phyloP scores from a whole-genome alignment of 2,113 vertebrate species.

The Miniopterus natalensis region DNA sequence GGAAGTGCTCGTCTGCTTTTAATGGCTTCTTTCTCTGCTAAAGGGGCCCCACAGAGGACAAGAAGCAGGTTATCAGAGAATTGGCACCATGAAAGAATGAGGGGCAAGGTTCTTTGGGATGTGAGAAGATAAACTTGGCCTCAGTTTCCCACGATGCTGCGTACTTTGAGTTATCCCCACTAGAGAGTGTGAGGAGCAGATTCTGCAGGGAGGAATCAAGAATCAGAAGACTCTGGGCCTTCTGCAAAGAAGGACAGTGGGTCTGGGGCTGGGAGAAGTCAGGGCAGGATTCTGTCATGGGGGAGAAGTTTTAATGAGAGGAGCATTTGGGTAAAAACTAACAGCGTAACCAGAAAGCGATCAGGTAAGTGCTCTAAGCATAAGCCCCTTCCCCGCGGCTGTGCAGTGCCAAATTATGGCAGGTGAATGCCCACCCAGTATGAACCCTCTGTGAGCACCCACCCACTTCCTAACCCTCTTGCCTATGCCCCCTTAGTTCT shows the following conservation, averaged over 20 bases:
- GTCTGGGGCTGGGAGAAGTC: background rate
- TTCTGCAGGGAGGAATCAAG: background rate
- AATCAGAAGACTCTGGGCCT: background rate
- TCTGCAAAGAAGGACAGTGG: background rate
- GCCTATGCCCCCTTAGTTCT: background rate
- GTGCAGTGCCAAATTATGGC: accelerated
- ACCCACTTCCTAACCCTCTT: background rate
- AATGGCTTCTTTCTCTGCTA: background rate
- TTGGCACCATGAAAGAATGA: background rate
- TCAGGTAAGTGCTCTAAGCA: background rate
- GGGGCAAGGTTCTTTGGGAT: background rate
- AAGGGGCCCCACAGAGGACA: background rate
- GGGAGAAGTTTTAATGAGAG: background rate
- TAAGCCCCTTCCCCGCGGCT: accelerated
- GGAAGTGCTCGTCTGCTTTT: background rate
- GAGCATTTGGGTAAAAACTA: background rate
- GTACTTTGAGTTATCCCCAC: background rate
- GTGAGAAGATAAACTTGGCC: background rate
- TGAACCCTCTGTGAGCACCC: too few relatives aligned
- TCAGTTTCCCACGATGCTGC: background rate
- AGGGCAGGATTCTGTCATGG: background rate
- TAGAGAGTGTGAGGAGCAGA: background rate
- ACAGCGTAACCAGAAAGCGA: background rate
- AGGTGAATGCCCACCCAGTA: accelerated
- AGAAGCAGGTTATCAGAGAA: background rate